Conservation (phyloP, 2,888 invertebrate species). For the Alloplasta piceator region DNA sequence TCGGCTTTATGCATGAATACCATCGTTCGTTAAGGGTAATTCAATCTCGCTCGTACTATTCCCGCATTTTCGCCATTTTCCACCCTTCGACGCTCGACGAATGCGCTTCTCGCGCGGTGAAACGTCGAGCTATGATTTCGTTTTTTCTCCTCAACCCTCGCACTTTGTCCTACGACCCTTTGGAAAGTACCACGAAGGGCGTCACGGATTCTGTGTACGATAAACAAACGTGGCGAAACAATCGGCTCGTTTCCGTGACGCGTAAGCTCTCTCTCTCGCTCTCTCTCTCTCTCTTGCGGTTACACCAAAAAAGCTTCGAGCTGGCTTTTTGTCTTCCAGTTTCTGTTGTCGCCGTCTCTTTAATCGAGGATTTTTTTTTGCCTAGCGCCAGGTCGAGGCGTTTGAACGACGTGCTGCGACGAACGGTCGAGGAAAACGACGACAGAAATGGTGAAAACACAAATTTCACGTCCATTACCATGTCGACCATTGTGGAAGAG, state of each 20-base stretch:
- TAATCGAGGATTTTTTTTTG: constrained; percentile 29
- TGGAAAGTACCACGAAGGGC: constrained; percentile 34
- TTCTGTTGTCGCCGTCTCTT: constrained; percentile 40
- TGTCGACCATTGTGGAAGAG: constrained; percentile 41
- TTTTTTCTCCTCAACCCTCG: constrained; percentile 23
- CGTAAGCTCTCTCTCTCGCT: constrained; percentile 16
- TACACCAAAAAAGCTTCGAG: constrained; percentile 24
- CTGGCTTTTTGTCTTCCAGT: constrained; percentile 17
- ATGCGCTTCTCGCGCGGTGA: neutral
- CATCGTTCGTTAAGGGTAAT: constrained; percentile 50
- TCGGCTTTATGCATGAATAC: no score
- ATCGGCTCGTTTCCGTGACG: constrained; percentile 52
- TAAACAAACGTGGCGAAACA: constrained; percentile 54
- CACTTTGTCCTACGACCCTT: constrained; percentile 6
- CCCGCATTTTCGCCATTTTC: constrained; percentile 42
- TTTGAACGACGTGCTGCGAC: constrained; percentile 17
- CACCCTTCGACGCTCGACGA: constrained; percentile 11
- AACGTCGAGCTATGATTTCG: constrained; percentile 22
- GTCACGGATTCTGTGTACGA: constrained; percentile 39
- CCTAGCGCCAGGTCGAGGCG: constrained; percentile 19
- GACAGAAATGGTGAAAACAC: constrained; percentile 8
- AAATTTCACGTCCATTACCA: constrained; percentile 43
- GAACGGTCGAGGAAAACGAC: constrained; percentile 25
- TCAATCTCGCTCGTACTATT: constrained; percentile 60
- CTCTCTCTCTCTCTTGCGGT: constrained; percentile 8